These are phyloP conservation scores for Cylas formicarius DNA, from an alignment of 1,140 invertebrate genomes.

Conservation along the genomic window DNA sequence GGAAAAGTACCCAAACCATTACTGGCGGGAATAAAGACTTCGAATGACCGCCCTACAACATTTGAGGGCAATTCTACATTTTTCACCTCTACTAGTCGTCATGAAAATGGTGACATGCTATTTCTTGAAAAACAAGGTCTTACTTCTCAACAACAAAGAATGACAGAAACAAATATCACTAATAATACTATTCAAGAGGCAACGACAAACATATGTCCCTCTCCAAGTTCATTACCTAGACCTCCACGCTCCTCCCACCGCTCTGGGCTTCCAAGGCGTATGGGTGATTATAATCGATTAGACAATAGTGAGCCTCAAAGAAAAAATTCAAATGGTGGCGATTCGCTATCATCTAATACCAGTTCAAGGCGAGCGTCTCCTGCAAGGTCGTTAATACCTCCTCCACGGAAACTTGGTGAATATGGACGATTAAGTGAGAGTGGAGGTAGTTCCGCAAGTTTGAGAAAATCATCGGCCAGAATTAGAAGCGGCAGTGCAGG, in stretches of 20 bases:
- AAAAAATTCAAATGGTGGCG: slow-evolving; percentile 37
- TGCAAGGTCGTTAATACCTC: slow-evolving; percentile 55
- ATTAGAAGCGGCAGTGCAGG: slow-evolving; percentile 44
- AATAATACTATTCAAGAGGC: slow-evolving; percentile 29
- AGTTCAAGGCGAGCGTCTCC: slow-evolving; percentile 45
- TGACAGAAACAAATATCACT: slow-evolving; percentile 43
- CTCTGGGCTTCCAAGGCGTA: slow-evolving; percentile 47
- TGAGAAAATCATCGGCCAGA: slow-evolving; percentile 43
- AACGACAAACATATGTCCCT: slow-evolving; percentile 50
- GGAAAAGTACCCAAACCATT: slow-evolving; percentile 75
- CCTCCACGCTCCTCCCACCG: slow-evolving; percentile 55
- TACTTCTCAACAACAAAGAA: slow-evolving; percentile 65
- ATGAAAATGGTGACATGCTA: slow-evolving; percentile 60
- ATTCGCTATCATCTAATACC: slow-evolving; percentile 40
- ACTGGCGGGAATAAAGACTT: slow-evolving; percentile 61
- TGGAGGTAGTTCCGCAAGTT: slow-evolving; percentile 40
- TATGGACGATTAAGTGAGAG: slow-evolving; percentile 53
- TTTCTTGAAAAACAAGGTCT: slow-evolving; percentile 68
- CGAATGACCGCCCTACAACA: slow-evolving; percentile 47
- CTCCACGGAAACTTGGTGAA: slow-evolving; percentile 49
- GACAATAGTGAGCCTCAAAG: slow-evolving; percentile 29
- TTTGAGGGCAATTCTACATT: slow-evolving; percentile 41
- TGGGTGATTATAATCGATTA: slow-evolving; percentile 51
- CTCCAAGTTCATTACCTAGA: slow-evolving; percentile 59
- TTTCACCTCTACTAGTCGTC: slow-evolving; percentile 40